These are phyloP conservation scores for Proterorhinus semilunaris DNA, from an alignment of 2,113 vertebrate genomes.

Conservation along the genomic window DNA sequence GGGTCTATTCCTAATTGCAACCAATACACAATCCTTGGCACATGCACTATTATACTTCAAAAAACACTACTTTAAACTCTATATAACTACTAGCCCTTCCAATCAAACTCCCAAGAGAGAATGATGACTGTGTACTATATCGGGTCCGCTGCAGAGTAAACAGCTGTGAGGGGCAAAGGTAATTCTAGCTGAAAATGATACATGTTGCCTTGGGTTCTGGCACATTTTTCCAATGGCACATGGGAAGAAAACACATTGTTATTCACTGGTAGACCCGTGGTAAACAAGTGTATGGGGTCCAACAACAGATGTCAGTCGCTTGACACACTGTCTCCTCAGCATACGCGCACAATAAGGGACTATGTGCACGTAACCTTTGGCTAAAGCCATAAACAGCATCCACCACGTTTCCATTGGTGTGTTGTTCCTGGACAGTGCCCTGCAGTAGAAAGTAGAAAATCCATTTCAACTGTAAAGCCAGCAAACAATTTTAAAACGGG, in stretches of 20 bases:
- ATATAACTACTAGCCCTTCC: background rate
- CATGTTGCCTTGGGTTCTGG: conserved; percentile 42
- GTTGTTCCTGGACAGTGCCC: background rate
- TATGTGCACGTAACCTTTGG: conserved; percentile 2
- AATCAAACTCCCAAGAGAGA: background rate
- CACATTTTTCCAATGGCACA: conserved; percentile 16
- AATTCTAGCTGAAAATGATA: conserved; percentile 45
- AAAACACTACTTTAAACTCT: background rate
- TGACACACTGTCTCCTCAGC: background rate
- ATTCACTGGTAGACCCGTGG: conserved; percentile 16
- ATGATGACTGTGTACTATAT: conserved; percentile 12
- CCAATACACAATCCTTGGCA: background rate
- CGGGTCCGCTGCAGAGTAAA: conserved; percentile 39
- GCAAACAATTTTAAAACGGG: conserved; percentile 10
- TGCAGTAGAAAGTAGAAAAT: background rate
- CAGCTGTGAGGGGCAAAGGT: conserved; percentile 26
- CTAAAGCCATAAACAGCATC: background rate
- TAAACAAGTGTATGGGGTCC: conserved; percentile 24
- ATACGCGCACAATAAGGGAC: background rate
- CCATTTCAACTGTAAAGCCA: conserved; percentile 3
- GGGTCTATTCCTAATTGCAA: too few species aligned
- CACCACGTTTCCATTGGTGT: background rate
- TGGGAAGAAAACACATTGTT: conserved; percentile 9
- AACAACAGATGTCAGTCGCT: conserved; percentile 11
- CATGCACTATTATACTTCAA: background rate